phyloP scores from a whole-genome alignment of 2,888 invertebrate species.

The Arenicola marina region DNA sequence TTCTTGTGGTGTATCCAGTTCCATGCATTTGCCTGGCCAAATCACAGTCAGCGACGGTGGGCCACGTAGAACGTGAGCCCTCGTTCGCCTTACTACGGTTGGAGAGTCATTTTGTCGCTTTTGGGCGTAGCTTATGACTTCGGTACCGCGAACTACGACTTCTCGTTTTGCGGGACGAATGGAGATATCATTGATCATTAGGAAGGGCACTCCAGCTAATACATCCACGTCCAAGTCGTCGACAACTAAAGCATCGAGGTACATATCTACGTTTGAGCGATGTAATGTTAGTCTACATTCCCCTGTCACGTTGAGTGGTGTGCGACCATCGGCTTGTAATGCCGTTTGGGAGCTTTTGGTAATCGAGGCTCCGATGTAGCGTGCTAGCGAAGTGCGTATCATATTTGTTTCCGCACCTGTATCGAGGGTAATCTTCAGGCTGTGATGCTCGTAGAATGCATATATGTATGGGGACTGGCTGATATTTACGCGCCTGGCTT shows the following conservation, averaged over 20 bases:
- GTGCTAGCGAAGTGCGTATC: not conserved
- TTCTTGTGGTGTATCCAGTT: not conserved
- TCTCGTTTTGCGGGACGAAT: conserved; percentile 28
- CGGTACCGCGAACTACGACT: conserved; percentile 13
- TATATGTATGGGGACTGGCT: too few species aligned
- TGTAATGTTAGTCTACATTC: too few species aligned
- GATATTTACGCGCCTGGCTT: too few species aligned
- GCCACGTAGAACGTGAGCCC: not conserved
- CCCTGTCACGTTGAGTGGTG: conserved; percentile 26
- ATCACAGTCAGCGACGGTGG: too few species aligned
- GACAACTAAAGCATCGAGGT: conserved; percentile 27
- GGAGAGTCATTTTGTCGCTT: not conserved
- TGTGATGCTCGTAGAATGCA: too few species aligned
- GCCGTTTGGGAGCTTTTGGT: conserved; percentile 7
- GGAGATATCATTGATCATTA: conserved; percentile 33
- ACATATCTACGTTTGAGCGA: too few species aligned
- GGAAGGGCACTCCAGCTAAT: conserved; percentile 34
- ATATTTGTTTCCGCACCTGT: conserved; percentile 6
- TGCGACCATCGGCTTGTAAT: conserved; percentile 3
- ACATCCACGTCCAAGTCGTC: conserved; percentile 30
- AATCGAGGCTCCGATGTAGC: not conserved
- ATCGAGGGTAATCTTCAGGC: conserved; percentile 7
- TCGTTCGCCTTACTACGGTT: too few species aligned
- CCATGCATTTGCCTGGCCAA: not conserved
- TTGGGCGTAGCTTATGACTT: not conserved